Conservation (phyloP, 1,140 invertebrate species). For the Apis florea region DNA sequence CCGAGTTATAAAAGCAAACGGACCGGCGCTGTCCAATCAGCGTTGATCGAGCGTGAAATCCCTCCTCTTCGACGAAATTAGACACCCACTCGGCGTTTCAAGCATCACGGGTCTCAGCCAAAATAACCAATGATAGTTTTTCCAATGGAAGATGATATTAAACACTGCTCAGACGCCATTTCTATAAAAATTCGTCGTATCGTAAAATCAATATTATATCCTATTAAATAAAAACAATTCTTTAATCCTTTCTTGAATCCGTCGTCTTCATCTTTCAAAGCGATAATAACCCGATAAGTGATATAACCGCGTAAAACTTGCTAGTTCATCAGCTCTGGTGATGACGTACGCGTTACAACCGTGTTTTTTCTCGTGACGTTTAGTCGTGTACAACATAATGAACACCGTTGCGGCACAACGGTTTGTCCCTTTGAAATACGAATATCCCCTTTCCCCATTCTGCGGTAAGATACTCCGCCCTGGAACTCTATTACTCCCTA, state of each 20-base stretch:
- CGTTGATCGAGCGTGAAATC: conserved; percentile 58
- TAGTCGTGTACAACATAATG: conserved; percentile 56
- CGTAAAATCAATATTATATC: too few species aligned
- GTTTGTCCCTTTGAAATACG: conserved; percentile 67
- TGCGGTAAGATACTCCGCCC: conserved; percentile 59
- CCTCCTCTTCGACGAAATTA: conserved; percentile 57
- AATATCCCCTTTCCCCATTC: conserved; percentile 52
- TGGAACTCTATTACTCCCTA: conserved; percentile 60
- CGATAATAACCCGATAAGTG: background rate
- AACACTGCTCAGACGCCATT: background rate
- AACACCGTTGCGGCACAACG: conserved; percentile 52
- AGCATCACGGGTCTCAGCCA: conserved; percentile 16
- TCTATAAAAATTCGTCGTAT: too few species aligned
- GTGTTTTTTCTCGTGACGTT: conserved; percentile 37
- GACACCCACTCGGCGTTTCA: conserved; percentile 54
- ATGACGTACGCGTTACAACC: conserved; percentile 1
- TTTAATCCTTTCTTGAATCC: too few species aligned
- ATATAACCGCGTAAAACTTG: conserved; percentile 12
- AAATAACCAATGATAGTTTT: conserved; percentile 49
- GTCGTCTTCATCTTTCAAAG: too few species aligned
- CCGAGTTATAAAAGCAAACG: conserved; percentile 50
- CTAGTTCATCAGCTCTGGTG: background rate
- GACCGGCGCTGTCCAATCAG: conserved; percentile 50
- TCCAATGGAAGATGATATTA: conserved; percentile 17
- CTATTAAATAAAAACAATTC: background rate